Conservation (phyloP, 2,888 invertebrate genomes). For the Megamerina dolium region DNA sequence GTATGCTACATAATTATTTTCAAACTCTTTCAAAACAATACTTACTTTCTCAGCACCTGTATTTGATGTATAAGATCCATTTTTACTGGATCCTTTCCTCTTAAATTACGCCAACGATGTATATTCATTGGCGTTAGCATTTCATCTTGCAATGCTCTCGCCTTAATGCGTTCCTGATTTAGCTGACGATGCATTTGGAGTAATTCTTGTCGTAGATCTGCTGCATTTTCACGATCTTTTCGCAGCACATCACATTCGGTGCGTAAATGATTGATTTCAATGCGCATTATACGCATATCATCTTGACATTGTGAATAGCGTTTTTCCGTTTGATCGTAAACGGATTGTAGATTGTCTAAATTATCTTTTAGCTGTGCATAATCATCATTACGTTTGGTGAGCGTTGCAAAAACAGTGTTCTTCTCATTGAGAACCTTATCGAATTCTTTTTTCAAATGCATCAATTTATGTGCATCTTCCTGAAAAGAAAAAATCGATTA, state of each 20-base stretch:
- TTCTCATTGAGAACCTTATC: constrained; percentile 70
- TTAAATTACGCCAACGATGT: constrained; percentile 82
- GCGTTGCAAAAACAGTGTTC: constrained; percentile 74
- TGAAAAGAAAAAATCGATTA: constrained; percentile 29
- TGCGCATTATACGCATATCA: constrained; percentile 75
- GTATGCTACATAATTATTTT: neutral
- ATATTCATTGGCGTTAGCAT: constrained; percentile 87
- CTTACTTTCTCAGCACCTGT: constrained; percentile 72
- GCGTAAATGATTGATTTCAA: constrained; percentile 75
- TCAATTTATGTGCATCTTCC: constrained; percentile 63
- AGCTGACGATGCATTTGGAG: constrained; percentile 67
- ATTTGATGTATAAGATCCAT: constrained; percentile 78
- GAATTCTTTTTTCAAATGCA: constrained; percentile 65
- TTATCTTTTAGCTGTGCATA: constrained; percentile 71
- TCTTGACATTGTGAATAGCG: constrained; percentile 73
- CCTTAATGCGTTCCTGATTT: constrained; percentile 74
- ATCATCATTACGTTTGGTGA: constrained; percentile 79
- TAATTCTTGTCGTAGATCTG: constrained; percentile 73
- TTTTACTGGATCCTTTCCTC: constrained; percentile 81
- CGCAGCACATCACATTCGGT: constrained; percentile 66
- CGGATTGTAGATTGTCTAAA: constrained; percentile 71
- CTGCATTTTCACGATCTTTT: constrained; percentile 71
- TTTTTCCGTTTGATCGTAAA: constrained; percentile 64
- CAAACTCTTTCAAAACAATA: neutral
- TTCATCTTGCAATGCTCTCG: constrained; percentile 82